phyloP scores from a whole-genome alignment of 2,888 invertebrate species.

The Epirrhoe alternata region DNA sequence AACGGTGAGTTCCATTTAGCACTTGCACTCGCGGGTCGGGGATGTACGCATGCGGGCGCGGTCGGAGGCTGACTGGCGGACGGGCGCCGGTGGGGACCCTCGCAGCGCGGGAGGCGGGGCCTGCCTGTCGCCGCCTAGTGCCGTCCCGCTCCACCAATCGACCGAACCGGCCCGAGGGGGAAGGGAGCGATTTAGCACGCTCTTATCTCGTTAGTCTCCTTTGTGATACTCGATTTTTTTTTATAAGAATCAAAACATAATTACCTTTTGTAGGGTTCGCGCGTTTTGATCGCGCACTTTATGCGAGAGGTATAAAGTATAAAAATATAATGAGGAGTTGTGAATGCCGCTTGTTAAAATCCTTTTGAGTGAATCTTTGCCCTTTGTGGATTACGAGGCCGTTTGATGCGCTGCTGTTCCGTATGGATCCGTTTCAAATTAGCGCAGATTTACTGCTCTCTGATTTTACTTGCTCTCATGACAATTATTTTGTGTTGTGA shows the following conservation, averaged over 20 bases:
- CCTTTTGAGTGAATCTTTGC: slow-evolving; percentile 77
- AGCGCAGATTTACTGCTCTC: slow-evolving; percentile 71
- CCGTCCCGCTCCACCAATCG: slow-evolving; percentile 80
- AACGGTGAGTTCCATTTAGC: slow-evolving; percentile 83
- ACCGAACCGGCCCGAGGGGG: slow-evolving; percentile 82
- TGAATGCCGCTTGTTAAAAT: slow-evolving; percentile 83
- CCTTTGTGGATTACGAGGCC: slow-evolving; percentile 76
- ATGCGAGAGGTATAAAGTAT: slow-evolving; percentile 81
- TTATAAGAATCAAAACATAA: slow-evolving; percentile 85
- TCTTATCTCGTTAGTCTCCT: slow-evolving; percentile 85
- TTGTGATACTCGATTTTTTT: slow-evolving; percentile 83
- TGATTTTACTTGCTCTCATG: slow-evolving; percentile 51
- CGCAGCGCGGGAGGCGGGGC: slow-evolving; percentile 53
- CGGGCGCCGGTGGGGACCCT: slow-evolving; percentile 55
- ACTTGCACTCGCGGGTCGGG: slow-evolving; percentile 71
- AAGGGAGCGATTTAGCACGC: slow-evolving; percentile 83
- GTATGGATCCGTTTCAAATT: slow-evolving; percentile 80
- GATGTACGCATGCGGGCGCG: slow-evolving; percentile 83
- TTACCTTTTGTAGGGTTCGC: slow-evolving; percentile 85
- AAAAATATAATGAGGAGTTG: slow-evolving; percentile 83
- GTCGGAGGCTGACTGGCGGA: slow-evolving; percentile 80
- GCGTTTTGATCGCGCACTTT: slow-evolving; percentile 84
- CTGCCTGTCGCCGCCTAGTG: slow-evolving; percentile 48
- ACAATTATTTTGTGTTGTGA: slow-evolving; percentile 67
- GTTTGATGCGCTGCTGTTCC: slow-evolving; percentile 60